phyloP scores from a whole-genome alignment of 2,113 vertebrate species.

The Ptilonorhynchus violaceus region DNA sequence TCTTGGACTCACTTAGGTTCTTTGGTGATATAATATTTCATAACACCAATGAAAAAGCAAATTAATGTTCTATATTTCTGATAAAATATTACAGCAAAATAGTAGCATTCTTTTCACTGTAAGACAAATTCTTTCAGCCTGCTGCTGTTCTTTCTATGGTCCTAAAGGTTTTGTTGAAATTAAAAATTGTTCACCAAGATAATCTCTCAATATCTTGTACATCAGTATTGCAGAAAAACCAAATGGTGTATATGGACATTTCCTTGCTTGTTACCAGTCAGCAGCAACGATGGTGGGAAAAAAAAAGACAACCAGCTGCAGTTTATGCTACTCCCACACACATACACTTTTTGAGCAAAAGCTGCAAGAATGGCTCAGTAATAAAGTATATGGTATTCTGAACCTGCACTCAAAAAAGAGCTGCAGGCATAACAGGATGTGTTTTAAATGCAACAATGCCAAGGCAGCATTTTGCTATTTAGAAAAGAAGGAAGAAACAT shows the following conservation, averaged over 20 bases:
- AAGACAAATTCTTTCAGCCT: background rate
- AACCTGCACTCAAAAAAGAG: background rate
- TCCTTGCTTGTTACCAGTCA: background rate
- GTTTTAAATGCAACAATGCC: background rate
- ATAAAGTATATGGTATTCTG: background rate
- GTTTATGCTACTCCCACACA: background rate
- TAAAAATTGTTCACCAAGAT: background rate
- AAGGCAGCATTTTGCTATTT: background rate
- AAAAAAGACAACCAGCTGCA: conserved; percentile 1
- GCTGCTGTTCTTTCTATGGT: background rate
- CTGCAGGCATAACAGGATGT: background rate
- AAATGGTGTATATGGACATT: background rate
- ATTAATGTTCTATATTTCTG: background rate
- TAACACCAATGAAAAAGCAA: background rate
- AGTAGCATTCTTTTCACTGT: background rate
- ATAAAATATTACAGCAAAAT: background rate
- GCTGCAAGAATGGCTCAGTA: background rate
- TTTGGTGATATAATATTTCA: background rate
- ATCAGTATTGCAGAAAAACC: background rate
- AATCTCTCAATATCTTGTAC: background rate
- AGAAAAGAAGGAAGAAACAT: background rate
- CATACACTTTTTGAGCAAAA: background rate
- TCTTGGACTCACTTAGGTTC: background rate
- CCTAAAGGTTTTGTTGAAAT: background rate
- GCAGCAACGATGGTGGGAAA: background rate